Conservation (phyloP, 2,797 vertebrate genomes). For the Meriones psammophilus region DNA sequence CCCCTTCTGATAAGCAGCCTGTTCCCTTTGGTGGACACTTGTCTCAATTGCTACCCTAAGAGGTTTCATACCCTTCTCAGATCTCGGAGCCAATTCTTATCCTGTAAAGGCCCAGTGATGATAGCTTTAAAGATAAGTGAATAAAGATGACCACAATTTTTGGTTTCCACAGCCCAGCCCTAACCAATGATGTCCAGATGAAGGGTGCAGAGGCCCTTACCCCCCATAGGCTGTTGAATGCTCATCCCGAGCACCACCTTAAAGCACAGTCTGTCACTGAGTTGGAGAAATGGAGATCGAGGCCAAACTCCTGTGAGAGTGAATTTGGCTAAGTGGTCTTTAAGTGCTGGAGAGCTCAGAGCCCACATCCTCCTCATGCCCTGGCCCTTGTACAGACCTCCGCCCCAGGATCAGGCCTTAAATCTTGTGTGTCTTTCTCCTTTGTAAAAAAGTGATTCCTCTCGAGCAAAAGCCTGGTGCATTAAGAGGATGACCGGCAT, state of each 20-base stretch:
- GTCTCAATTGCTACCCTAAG: conserved; percentile 26
- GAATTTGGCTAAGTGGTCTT: conserved; percentile 15
- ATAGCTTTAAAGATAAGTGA: conserved; percentile 71
- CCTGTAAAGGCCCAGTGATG: conserved; percentile 57
- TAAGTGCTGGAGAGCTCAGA: not conserved
- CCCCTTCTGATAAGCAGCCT: not conserved
- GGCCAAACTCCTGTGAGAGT: not conserved
- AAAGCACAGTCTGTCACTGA: conserved; percentile 58
- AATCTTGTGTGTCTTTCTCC: conserved; percentile 5
- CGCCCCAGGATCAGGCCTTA: conserved; percentile 2
- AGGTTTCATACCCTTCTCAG: conserved; percentile 51
- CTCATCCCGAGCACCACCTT: conserved; percentile 49
- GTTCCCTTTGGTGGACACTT: not conserved
- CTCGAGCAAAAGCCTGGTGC: conserved; percentile 55
- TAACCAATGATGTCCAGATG: conserved; percentile 58
- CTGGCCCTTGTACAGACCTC: not conserved
- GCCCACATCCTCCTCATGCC: too few relatives aligned
- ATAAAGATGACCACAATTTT: conserved; percentile 65
- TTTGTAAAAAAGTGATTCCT: conserved; percentile 24
- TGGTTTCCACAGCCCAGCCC: conserved; percentile 18
- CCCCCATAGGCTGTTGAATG: not conserved
- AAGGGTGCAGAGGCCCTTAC: conserved; percentile 2
- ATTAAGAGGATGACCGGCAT: conserved; percentile 52
- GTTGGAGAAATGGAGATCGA: conserved; percentile 57
- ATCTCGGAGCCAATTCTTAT: conserved; percentile 49